phyloP scores from a whole-genome alignment of 2,888 invertebrate genomes.

The Nyleta sp. region DNA sequence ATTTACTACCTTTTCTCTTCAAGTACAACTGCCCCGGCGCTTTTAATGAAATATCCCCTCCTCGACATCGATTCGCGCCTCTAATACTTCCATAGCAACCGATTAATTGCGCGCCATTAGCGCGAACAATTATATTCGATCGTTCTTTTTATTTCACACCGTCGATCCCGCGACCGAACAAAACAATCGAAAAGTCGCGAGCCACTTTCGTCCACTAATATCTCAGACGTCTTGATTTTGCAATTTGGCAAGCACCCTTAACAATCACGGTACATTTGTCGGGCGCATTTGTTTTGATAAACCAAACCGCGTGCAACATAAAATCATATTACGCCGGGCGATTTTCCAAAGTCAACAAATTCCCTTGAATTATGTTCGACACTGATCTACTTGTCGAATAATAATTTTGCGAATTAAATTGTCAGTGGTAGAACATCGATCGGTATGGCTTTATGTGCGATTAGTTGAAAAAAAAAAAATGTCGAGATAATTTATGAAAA shows the following conservation, averaged over 20 bases:
- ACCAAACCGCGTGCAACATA: conserved; percentile 52
- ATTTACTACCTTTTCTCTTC: conserved; percentile 64
- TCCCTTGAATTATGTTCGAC: conserved; percentile 61
- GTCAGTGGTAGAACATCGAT: conserved; percentile 30
- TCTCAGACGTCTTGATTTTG: conserved; percentile 50
- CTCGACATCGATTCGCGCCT: conserved; percentile 45
- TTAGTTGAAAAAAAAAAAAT: conserved; percentile 33
- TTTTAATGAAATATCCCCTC: conserved; percentile 56
- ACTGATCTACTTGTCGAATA: conserved; percentile 61
- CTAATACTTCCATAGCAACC: no score
- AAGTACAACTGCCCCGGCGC: conserved; percentile 55
- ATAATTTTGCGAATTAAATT: conserved; percentile 59
- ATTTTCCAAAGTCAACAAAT: conserved; percentile 62
- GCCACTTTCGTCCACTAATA: conserved; percentile 33
- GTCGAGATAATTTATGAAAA: conserved; percentile 58
- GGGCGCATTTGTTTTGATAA: conserved; percentile 58
- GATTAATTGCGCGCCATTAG: no score
- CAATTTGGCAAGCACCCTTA: conserved; percentile 61
- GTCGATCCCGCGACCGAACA: background rate
- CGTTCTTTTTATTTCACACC: no score
- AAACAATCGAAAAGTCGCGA: conserved; percentile 24
- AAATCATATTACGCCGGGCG: conserved; percentile 57
- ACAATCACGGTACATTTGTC: conserved; percentile 63
- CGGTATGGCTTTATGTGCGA: background rate
- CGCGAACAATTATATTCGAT: conserved; percentile 29